Base-by-base conservation (phyloP, 2,113 vertebrate species). In the Ptilonorhynchus violaceus region DNA sequence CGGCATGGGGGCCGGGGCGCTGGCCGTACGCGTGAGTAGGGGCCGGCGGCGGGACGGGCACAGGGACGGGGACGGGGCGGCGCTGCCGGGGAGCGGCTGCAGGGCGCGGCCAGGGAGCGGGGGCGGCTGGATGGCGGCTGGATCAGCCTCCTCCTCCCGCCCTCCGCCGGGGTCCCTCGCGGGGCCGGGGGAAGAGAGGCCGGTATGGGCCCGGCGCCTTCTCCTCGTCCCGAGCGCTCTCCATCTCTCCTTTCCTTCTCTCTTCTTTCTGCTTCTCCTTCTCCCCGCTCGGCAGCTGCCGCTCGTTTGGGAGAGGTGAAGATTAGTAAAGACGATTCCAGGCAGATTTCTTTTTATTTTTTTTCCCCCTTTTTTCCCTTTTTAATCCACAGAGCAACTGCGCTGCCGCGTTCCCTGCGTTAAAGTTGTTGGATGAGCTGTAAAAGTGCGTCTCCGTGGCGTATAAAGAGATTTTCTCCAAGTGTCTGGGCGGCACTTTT, bases 21-120 rank as follows among this genome's bases (percentile, higher is more conserved):
- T 99, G 82, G 98, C 98, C 97, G 96, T 99, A 97, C 99, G 99
- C 98, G 99, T 99, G 97, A 99, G 99, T 99, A 98, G 70, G 62
- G 63, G 69, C 31, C 13, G 86, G 69, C 13, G 41, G 55, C 50
- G 80, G 58, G 24, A 7, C 7, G 80, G 69, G 18, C 6, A 4
- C 9, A 52, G 55, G 52, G 37, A 7, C 7, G 80, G 69, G 18
- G 4, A 4, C 9, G 60, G 55, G 52, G 37, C 31, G 39, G 60
- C n/a, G 46, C 47, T 23, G 76, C 27, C 4, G 8, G 33, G 35
- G 64, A 47, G 49, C 27, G 64, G 37, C 52, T 21, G 47, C 47
- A 18, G 55, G n/a, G 55, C 33, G 89, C 30, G 70, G 70, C 24
- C 31, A 44, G 64, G 72, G 35, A 28, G 33, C 9, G 18, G 77